These are phyloP conservation scores for Microctonus aethiopoides DNA, from an alignment of 2,888 invertebrate genomes.

Conservation along the genomic window DNA sequence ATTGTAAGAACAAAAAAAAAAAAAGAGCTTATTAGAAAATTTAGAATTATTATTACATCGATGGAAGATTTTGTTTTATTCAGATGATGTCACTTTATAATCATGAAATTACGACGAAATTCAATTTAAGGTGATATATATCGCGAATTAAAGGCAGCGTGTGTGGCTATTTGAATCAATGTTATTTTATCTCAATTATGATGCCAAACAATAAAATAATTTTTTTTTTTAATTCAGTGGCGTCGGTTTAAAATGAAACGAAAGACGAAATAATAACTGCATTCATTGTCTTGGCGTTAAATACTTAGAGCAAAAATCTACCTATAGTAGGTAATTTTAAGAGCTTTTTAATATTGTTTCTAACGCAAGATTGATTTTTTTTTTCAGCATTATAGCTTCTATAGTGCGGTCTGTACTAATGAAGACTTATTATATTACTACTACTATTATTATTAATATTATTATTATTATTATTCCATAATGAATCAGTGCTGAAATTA, in stretches of 20 bases:
- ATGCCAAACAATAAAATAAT: background rate
- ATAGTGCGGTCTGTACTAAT: constrained; percentile 7
- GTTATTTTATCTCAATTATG: background rate
- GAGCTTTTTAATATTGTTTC: background rate
- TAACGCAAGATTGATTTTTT: background rate
- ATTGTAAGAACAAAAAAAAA: constrained; percentile 9
- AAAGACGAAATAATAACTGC: background rate
- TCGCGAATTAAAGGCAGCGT: background rate
- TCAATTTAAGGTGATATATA: background rate
- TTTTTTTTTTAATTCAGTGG: background rate
- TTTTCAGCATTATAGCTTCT: background rate
- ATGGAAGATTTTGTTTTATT: no score
- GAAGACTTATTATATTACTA: no score
- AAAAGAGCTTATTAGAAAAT: constrained; percentile 50
- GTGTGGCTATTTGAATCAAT: background rate
- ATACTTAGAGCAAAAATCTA: constrained; percentile 22
- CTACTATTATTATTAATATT: no score
- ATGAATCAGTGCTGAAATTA: background rate
- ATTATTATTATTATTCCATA: background rate
- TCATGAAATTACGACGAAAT: background rate
- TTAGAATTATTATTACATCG: constrained; percentile 32
- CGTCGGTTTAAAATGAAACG: no score
- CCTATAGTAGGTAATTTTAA: constrained; percentile 5
- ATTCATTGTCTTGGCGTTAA: constrained; percentile 20
- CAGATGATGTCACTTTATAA: background rate